Base-by-base conservation (phyloP, 2,888 invertebrate species). In the Octodonta nipae region DNA sequence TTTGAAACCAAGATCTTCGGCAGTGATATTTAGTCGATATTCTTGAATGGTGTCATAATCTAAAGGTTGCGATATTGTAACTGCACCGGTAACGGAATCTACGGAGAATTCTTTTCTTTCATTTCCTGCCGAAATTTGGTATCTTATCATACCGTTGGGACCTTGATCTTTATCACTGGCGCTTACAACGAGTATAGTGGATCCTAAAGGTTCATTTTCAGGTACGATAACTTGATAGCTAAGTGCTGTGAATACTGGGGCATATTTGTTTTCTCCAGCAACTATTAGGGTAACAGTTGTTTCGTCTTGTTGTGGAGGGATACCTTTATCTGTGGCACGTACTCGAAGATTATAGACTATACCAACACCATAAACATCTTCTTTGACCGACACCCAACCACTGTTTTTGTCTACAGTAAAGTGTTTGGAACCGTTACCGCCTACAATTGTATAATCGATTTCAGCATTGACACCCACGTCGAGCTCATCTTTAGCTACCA, bases 391-490 rank as follows among this genome's bases (percentile, higher is more conserved):
- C 15, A 93, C 69, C 85, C 83, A 91, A 22, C 92, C 92, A 43
- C 73, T 73, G n/a, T 61, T 67, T 52, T 73, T 74, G 45, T 85
- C 80, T 5, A 92, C 67, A 2, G 65, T 61, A 54, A 92, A 85
- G 42, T 75, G 73, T 1, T 75, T 67, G 1, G 79, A 75, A 2
- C 82, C 83, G 58, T 89, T 91, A 4, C 86, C 84, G 31, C 72
- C 73, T 2, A 71, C 64, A 27, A 82, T 64, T 12, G 69, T 62
- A 56, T 91, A 92, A 46, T 81, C 79, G 32, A 92, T 74, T 62
- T 88, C 84, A 1, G 89, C 86, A 61, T 91, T 91, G 14, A 87
- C 78, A 2, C 89, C 89, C 49, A 77, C 84, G 55, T 91, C 89
- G 29, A 75, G 66, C 13, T 74, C 70, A 57, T 89, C 88, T 46